phyloP scores from a whole-genome alignment of 2,888 invertebrate species.

The Parnassius apollo region DNA sequence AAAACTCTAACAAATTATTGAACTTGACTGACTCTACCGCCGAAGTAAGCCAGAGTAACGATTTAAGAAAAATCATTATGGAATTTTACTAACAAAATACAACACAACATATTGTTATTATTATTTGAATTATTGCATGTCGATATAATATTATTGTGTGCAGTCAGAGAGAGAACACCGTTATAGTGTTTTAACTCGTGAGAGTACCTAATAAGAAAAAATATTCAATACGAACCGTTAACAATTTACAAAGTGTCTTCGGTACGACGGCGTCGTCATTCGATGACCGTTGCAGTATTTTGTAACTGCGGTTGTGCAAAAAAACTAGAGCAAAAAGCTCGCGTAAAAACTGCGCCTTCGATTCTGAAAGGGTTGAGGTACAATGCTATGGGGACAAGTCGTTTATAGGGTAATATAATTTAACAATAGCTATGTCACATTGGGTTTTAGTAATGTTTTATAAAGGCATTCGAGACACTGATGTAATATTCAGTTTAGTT shows the following conservation, averaged over 20 bases:
- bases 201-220: constrained; percentile 15
- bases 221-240: constrained; percentile 35
- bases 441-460: constrained; percentile 61
- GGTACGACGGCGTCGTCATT: constrained; percentile 26
- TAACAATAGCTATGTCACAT: constrained; percentile 64
- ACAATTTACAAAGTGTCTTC: constrained; percentile 39
- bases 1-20: too few species aligned
- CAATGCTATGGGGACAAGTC: constrained; percentile 52
- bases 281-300: constrained; percentile 62
- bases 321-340: constrained; percentile 71
- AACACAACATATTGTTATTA: too few species aligned
- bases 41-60: too few species aligned
- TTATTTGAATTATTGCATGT: too few species aligned
- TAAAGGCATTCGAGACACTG: constrained; percentile 59
- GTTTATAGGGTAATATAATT: constrained; percentile 68
- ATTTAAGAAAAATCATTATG: too few species aligned
- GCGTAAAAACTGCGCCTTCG: constrained; percentile 48
- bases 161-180: neutral
- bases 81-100: too few species aligned
- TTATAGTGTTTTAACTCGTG: constrained; percentile 17
- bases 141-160: too few species aligned
- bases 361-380: constrained; percentile 62
- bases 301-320: constrained; percentile 66
- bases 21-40: too few species aligned
- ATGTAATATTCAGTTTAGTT: constrained; percentile 59